Percentiles rank a stretch among this genome's conserved stretches.
phyloP scores from a whole-genome alignment of 2,888 invertebrate genomes.

The Trichacis sp. region DNA sequence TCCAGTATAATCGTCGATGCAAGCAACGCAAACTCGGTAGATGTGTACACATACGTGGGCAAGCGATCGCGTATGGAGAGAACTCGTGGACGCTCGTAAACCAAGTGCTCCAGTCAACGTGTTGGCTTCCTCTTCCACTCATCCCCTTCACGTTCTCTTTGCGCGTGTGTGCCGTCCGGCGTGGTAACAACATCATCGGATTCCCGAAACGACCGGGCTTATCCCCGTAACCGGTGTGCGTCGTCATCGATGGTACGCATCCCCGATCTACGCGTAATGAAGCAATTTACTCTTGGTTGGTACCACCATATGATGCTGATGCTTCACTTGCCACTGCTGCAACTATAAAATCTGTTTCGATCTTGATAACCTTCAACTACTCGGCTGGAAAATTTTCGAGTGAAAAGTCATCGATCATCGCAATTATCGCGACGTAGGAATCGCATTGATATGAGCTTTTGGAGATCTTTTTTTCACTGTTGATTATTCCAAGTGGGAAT shows the following conservation, averaged over 20 bases:
- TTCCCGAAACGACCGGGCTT: conserved; percentile 55
- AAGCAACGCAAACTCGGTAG: conserved; percentile 16
- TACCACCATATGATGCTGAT: conserved; percentile 33
- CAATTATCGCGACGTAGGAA: no score
- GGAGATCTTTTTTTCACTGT: no score
- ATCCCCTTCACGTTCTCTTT: conserved; percentile 31
- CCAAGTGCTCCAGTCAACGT: conserved; percentile 43
- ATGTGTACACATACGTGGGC: conserved; percentile 23
- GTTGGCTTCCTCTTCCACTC: conserved; percentile 45
- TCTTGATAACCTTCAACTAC: conserved; percentile 32
- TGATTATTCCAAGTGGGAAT: no score
- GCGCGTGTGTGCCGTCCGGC: conserved; percentile 44
- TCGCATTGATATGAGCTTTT: no score
- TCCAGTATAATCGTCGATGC: not conserved
- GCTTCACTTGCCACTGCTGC: conserved; percentile 10
- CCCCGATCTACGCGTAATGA: conserved; percentile 52
- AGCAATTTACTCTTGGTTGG: conserved; percentile 56
- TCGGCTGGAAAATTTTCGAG: conserved; percentile 22
- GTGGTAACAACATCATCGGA: conserved; percentile 56
- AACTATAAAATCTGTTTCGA: conserved; percentile 25
- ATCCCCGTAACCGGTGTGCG: conserved; percentile 48
- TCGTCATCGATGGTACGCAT: conserved; percentile 49
- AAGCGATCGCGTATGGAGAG: conserved; percentile 36
- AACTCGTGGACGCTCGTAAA: conserved; percentile 44
- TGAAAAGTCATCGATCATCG: not conserved